These are phyloP conservation scores for Propithecus coquereli DNA, from an alignment of 2,113 vertebrate genomes.

Conservation along the genomic window DNA sequence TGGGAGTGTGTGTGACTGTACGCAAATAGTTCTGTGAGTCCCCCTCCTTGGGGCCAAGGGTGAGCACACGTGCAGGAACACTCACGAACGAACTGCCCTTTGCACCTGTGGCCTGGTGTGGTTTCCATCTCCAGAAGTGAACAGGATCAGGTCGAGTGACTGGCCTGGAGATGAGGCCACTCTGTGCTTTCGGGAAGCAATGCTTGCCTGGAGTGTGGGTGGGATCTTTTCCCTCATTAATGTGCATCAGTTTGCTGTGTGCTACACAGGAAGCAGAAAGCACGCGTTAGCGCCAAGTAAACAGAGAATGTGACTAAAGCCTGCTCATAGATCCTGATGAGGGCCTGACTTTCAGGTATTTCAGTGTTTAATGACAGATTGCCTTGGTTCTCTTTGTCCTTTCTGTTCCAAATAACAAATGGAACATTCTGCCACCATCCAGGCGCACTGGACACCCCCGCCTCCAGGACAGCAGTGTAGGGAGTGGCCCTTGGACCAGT, in stretches of 20 bases:
- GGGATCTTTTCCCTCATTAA: neutral
- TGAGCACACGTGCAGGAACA: neutral
- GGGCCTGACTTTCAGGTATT: slow-evolving; percentile 20
- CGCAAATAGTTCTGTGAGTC: neutral
- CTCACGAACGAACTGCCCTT: neutral
- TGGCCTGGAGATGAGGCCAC: neutral
- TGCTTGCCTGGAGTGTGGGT: neutral
- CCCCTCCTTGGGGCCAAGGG: neutral
- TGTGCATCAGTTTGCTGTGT: neutral
- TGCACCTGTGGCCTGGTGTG: neutral
- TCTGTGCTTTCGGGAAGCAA: neutral
- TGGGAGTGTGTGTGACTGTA: neutral
- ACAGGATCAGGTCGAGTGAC: neutral
- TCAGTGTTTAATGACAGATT: slow-evolving; percentile 21
- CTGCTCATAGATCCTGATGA: neutral
- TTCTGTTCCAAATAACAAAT: slow-evolving; percentile 29
- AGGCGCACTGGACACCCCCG: neutral
- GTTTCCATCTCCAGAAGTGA: neutral
- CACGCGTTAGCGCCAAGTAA: neutral
- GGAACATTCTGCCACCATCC: neutral
- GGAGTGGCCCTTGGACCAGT: neutral
- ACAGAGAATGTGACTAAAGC: slow-evolving; percentile 15
- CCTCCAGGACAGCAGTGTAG: neutral
- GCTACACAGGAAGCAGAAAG: neutral
- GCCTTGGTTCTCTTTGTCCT: neutral